Evolutionary conservation across 2,113 vertebrate genomes (phyloP).

Genomic region (Puntigrus tetrazona): DNA sequence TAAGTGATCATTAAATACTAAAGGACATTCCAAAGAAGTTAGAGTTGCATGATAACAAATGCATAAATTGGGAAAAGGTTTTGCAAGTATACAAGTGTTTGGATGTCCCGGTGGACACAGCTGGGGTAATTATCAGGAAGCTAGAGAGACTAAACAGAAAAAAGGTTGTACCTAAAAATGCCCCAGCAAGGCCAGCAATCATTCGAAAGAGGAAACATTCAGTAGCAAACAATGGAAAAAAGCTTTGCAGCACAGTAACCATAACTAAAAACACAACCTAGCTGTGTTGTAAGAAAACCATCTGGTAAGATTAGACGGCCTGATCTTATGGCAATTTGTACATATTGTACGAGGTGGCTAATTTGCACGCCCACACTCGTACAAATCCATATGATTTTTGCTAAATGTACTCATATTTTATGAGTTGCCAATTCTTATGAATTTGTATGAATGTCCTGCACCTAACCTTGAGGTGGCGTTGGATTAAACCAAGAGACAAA

Average conservation of each 20-base stretch:
- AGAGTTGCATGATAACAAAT: constrained; percentile 14
- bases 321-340: too few species aligned
- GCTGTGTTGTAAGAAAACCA: not conserved
- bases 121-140: constrained; percentile 2
- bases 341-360: too few species aligned
- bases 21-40: not conserved
- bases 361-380: too few species aligned
- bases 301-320: not conserved
- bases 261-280: not conserved
- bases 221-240: not conserved
- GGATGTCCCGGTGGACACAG: not conserved
- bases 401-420: too few species aligned
- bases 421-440: too few species aligned
- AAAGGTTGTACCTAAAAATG: not conserved
- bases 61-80: not conserved
- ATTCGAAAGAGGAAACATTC: not conserved
- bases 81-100: not conserved
- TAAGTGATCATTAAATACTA: not conserved
- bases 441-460: too few species aligned
- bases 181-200: not conserved
- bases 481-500: too few species aligned
- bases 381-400: too few species aligned
- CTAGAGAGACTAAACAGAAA: not conserved
- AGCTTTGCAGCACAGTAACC: not conserved
- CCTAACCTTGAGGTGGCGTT: too few species aligned